Conservation (phyloP, 2,113 vertebrate species). For the Phasianus colchicus region DNA sequence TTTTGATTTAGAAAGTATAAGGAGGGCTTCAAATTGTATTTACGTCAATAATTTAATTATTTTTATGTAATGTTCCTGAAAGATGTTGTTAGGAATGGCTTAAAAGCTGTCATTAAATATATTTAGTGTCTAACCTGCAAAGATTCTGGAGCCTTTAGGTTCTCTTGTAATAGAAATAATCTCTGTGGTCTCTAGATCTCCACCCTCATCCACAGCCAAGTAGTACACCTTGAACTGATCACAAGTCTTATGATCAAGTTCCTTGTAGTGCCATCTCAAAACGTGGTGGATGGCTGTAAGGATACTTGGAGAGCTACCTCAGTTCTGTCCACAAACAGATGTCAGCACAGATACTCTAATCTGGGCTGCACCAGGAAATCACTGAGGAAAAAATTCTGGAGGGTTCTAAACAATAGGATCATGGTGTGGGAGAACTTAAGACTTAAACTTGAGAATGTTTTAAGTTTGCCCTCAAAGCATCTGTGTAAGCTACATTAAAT, state of each 20-base stretch:
- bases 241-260: fast-evolving
- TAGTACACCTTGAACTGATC: not conserved
- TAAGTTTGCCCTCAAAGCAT: not conserved
- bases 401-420: not conserved
- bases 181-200: not conserved
- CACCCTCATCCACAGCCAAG: not conserved
- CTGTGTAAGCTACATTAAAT: not conserved
- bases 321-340: not conserved
- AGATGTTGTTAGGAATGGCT: not conserved
- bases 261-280: not conserved
- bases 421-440: not conserved
- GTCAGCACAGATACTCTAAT: not conserved
- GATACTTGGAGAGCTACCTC: not conserved
- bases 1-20: not conserved
- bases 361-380: not conserved
- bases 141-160: not conserved
- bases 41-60: not conserved
- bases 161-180: not conserved
- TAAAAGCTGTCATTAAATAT: not conserved
- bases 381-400: not conserved
- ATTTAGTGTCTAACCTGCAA: not conserved
- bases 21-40: not conserved
- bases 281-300: not conserved
- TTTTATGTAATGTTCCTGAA: not conserved
- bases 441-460: not conserved